Base-by-base conservation (phyloP, 2,797 vertebrate genomes). In the Rhinoraja longicauda region DNA sequence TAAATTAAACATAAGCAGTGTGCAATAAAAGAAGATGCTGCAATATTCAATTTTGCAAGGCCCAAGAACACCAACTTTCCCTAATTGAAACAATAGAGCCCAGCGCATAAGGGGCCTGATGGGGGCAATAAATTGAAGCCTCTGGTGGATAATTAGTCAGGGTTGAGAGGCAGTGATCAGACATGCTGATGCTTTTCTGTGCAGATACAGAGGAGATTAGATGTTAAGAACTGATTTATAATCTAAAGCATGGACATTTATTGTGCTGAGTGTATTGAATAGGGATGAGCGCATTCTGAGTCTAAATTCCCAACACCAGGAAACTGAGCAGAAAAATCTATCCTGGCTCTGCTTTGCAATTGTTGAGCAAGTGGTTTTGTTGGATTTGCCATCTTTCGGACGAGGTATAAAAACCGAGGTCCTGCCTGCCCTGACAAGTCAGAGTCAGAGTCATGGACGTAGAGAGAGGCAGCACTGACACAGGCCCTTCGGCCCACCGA, bases 201-300 rank as follows among this genome's bases (percentile, higher is more conserved):
- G 75, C 29, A 76, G 73, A 76, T 76, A n/a, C 21, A 32, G 32
- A 77, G n/a, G 77, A 77, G 77, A 78, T 78, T 78, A 78, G 77
- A 78, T 78, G 77, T 78, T 78, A 78, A 78, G 77, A 78, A 78
- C 77, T 78, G 77, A 39, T 78, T 78, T 78, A 77, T 77, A 78
- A 78, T 78, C 32, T 15, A 78, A 36, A 78, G 77, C 15, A 3
- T 4, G 32, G 12, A 78, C 32, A 78, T 78, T 78, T 78, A 78
- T 78, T 78, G 32, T 78, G 77, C 77, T 78, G 77, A 78, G 77
- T 78, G 32, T 39, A 78, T n/a, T 75, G 75, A 77, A 77, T 77
- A 77, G n/a, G 75, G n/a, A 77, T 78, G 77, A 39, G 77, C 77
- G 19, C 32, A 78, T 36, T 19, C 77, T 36, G 17, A 78, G 32